These are phyloP conservation scores for Jaculus jaculus DNA, from an alignment of 2,113 vertebrate genomes.

Conservation along the genomic window DNA sequence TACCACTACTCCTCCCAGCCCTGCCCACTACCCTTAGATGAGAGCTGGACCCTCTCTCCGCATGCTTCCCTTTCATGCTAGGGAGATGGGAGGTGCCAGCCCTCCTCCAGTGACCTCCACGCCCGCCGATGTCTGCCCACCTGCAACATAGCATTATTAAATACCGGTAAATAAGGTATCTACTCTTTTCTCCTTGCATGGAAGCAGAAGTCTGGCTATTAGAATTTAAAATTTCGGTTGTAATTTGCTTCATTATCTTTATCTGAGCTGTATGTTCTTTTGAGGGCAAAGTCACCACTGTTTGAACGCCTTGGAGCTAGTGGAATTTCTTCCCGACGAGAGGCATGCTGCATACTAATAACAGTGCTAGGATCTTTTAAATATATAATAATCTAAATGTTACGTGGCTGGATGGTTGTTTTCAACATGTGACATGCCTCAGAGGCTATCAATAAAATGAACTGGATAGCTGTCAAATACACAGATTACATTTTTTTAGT, in stretches of 20 bases:
- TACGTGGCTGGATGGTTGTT: constrained; percentile 78
- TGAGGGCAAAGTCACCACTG: background rate
- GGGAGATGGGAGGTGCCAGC: too few species aligned
- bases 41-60: too few species aligned
- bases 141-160: background rate
- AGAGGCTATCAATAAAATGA: constrained; percentile 80
- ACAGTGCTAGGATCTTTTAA: constrained; percentile 75
- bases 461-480: constrained; percentile 79
- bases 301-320: background rate
- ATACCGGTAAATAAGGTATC: background rate
- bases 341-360: constrained; percentile 71
- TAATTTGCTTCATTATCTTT: constrained; percentile 56
- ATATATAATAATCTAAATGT: constrained; percentile 79
- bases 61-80: too few species aligned
- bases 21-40: too few species aligned
- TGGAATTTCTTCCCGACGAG: constrained; percentile 55
- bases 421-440: constrained; percentile 82
- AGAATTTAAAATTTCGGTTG: constrained; percentile 48
- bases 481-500: constrained; percentile 75
- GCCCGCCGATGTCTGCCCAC: background rate
- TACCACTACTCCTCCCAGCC: too few species aligned
- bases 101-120: too few species aligned
- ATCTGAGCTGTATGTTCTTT: constrained; percentile 1
- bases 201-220: background rate
- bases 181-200: background rate